These are phyloP conservation scores for Agrochola litura DNA, from an alignment of 2,888 invertebrate genomes.

Conservation along the genomic window DNA sequence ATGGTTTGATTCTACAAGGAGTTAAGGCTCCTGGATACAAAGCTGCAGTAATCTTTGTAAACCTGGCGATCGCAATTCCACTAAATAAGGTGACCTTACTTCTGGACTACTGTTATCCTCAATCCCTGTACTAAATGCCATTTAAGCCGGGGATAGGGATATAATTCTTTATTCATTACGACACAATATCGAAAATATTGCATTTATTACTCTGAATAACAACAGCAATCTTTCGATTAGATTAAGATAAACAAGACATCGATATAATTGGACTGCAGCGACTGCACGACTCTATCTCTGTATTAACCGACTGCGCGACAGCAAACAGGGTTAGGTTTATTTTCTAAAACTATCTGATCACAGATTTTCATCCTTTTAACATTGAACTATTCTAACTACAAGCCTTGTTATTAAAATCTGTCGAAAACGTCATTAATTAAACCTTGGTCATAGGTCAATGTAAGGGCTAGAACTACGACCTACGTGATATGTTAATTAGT, in stretches of 20 bases:
- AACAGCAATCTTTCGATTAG: conserved; percentile 22
- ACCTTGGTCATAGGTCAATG: conserved; percentile 40
- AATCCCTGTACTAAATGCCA: background rate
- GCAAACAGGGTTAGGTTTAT: background rate
- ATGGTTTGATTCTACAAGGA: conserved; percentile 9
- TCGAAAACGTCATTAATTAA: conserved; percentile 23
- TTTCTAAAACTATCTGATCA: background rate
- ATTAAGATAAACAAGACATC: conserved; percentile 40
- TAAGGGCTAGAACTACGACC: conserved; percentile 39
- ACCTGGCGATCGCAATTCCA: conserved; percentile 11
- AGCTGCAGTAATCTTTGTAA: background rate
- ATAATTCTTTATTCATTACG: background rate
- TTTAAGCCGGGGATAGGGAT: background rate
- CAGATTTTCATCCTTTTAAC: conserved; percentile 4
- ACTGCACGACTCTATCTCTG: conserved; percentile 12
- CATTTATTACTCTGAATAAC: conserved; percentile 24
- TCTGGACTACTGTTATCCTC: background rate
- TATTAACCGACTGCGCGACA: background rate
- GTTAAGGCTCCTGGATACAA: background rate
- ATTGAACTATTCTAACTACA: conserved; percentile 4
- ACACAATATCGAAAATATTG: conserved; percentile 10
- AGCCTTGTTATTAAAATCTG: conserved; percentile 13
- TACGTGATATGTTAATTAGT: conserved; percentile 22
- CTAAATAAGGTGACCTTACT: background rate
- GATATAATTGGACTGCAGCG: conserved; percentile 15